These are phyloP conservation scores for Cercopithecus hamlyni DNA, from an alignment of 2,797 vertebrate species.

Conservation along the genomic window DNA sequence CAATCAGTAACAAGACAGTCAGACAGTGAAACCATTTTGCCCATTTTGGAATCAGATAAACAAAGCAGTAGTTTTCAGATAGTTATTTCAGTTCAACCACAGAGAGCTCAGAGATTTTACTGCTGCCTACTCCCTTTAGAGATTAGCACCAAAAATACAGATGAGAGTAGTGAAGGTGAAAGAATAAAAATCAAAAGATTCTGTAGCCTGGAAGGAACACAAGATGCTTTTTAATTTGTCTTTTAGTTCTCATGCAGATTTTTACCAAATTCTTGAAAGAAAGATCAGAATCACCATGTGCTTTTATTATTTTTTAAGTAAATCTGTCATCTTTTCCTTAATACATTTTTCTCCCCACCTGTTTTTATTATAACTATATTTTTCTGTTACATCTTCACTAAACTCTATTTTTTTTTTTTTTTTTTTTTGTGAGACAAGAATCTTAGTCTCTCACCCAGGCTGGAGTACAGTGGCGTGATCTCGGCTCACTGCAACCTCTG, in stretches of 20 bases:
- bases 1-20: not conserved
- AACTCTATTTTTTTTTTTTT: not conserved
- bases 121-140: not conserved
- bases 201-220: not conserved
- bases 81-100: conserved; percentile 1
- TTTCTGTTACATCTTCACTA: not conserved
- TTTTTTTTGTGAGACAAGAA: not conserved
- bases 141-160: not conserved
- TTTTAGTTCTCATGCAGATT: not conserved
- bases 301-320: not conserved
- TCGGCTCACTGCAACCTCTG: not conserved
- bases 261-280: not conserved
- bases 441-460: not conserved
- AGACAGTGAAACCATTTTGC: not conserved
- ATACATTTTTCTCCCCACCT: not conserved
- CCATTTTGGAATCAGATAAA: conserved; percentile 52
- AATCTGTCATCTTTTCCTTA: not conserved
- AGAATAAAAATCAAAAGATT: not conserved
- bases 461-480: not conserved
- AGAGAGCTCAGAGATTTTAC: conserved; percentile 18
- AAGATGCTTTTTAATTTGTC: not conserved
- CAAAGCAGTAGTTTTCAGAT: conserved; percentile 30
- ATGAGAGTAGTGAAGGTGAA: not conserved
- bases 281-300: not conserved
- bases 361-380: not conserved